Conservation (phyloP, 2,113 vertebrate genomes). For the Tor tambroides region DNA sequence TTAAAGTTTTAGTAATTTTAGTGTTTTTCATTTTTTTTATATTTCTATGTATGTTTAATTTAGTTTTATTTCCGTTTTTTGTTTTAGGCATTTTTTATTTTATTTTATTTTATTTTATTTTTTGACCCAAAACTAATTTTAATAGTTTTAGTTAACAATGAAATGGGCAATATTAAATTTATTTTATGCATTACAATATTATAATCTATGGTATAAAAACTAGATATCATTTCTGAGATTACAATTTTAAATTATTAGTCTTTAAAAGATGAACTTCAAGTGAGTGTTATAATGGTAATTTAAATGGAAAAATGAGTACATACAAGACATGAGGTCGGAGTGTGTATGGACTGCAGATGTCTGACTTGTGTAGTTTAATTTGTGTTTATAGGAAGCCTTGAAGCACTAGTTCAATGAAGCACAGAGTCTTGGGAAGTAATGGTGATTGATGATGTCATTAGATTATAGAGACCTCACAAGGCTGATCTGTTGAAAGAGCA, state of each 20-base stretch:
- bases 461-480: conserved; percentile 35
- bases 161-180: background rate
- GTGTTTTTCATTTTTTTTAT: background rate
- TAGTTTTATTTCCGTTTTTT: background rate
- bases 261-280: background rate
- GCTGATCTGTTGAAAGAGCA: conserved; percentile 31
- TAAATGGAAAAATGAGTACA: background rate
- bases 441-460: conserved; percentile 43
- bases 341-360: background rate
- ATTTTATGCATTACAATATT: too few species aligned
- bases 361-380: background rate
- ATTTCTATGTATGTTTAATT: background rate
- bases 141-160: background rate
- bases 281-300: background rate
- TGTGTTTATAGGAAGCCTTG: conserved; percentile 35
- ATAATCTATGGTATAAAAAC: background rate
- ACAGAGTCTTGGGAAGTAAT: conserved; percentile 33
- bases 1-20: background rate
- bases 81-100: background rate
- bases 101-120: background rate
- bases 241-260: background rate
- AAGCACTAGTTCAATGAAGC: background rate
- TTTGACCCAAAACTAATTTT: background rate
- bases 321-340: background rate
- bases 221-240: background rate